A percentile compares a stretch with the other conserved stretches of the same genome.
Evolutionary conservation across 53 echinoderm and acorn worm genomes (phyloP).

Genomic region (Pentamera pediparva): DNA sequence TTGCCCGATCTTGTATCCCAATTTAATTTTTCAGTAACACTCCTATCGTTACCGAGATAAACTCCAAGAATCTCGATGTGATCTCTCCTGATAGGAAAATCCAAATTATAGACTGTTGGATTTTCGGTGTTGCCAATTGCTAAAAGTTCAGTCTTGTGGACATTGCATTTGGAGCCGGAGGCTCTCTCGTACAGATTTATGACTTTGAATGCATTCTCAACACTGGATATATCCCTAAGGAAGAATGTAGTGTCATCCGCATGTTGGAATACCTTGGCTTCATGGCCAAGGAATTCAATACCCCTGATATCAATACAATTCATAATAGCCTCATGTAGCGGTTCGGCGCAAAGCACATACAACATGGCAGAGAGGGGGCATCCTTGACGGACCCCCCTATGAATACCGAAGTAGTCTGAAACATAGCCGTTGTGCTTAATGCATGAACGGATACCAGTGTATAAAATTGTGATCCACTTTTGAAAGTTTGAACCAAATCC

Average conservation of each 20-base stretch:
- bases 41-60: not conserved
- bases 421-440: not conserved
- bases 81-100: not conserved
- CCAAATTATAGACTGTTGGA: not conserved
- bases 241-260: slow-evolving; percentile 5
- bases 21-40: not conserved
- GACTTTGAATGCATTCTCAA: not conserved
- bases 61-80: not conserved
- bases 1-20: not conserved
- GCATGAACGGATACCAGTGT: not conserved
- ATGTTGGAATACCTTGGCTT: slow-evolving; percentile 1
- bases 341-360: not conserved
- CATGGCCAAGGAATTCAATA: not conserved
- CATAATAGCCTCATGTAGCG: not conserved
- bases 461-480: not conserved
- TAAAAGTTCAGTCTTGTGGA: not conserved
- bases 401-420: not conserved
- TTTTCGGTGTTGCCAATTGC: not conserved
- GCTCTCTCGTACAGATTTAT: not conserved
- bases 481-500: not conserved
- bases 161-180: not conserved
- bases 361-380: not conserved
- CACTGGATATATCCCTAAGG: not conserved
- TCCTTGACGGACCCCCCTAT: not conserved
- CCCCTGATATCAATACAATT: not conserved